A percentile compares a stretch with the other conserved stretches of the same genome.
These are phyloP conservation scores for Diabrotica undecimpunctata DNA, from an alignment of 1,140 invertebrate genomes.

Conservation along the genomic window DNA sequence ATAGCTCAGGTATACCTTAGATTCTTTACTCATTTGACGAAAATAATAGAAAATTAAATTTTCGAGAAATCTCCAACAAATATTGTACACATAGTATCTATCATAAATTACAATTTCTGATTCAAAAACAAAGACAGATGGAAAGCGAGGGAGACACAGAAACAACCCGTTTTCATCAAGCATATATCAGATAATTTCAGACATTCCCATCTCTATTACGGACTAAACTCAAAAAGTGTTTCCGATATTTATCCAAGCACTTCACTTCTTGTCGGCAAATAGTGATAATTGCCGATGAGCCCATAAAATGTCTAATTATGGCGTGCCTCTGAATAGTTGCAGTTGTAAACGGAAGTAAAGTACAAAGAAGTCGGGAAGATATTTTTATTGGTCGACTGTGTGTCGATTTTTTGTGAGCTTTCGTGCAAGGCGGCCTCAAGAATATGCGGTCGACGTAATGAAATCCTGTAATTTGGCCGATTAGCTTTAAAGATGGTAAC, in stretches of 20 bases:
- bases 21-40: no score
- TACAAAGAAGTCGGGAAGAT: not conserved
- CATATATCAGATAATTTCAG: no score
- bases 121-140: no score
- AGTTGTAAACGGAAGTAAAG: not conserved
- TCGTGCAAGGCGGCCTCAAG: not conserved
- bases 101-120: no score
- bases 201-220: not conserved
- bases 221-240: not conserved
- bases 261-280: not conserved
- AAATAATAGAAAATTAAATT: no score
- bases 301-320: not conserved
- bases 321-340: conserved; percentile 1
- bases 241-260: not conserved
- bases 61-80: no score
- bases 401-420: conserved; percentile 2
- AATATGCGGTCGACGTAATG: conserved; percentile 1
- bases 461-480: not conserved
- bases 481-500: not conserved
- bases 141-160: no score
- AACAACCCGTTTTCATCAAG: no score
- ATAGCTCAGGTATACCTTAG: no score
- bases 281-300: conserved; percentile 1
- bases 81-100: no score
- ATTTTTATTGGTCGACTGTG: not conserved